phyloP scores from a whole-genome alignment of 2,888 invertebrate genomes.

The Megaustenia siamemsis region DNA sequence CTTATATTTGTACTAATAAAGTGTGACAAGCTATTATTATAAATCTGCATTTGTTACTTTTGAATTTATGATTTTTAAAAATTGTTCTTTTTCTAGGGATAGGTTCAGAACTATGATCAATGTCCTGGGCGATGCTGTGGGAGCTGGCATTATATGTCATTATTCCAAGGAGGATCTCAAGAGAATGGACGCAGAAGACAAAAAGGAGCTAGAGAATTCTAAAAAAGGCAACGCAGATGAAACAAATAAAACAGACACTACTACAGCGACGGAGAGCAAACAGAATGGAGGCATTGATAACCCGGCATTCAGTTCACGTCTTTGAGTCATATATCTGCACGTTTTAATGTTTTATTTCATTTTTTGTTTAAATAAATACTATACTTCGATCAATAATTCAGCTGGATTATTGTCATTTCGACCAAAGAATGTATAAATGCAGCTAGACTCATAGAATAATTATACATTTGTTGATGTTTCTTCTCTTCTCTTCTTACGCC shows the following conservation, averaged over 20 bases:
- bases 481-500: too few species aligned
- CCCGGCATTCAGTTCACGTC: not conserved
- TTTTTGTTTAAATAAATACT: not conserved
- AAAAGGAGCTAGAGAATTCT: not conserved
- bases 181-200: slow-evolving; percentile 57
- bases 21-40: too few species aligned
- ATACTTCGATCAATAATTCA: too few species aligned
- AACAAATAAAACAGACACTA: not conserved
- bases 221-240: not conserved
- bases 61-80: not conserved
- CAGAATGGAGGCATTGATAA: not conserved
- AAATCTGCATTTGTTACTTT: too few species aligned
- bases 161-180: slow-evolving; percentile 79
- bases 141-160: slow-evolving; percentile 92
- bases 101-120: slow-evolving; percentile 88
- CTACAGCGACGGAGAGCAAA: not conserved
- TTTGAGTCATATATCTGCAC: not conserved
- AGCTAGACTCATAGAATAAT: too few species aligned
- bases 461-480: too few species aligned
- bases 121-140: slow-evolving; percentile 95
- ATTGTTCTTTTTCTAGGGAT: slow-evolving; percentile 70
- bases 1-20: too few species aligned
- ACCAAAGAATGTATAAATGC: too few species aligned
- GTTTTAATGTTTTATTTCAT: not conserved
- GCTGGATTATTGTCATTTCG: too few species aligned